phyloP scores from a whole-genome alignment of 2,113 vertebrate genomes.

The Erythrocercus mccallii region DNA sequence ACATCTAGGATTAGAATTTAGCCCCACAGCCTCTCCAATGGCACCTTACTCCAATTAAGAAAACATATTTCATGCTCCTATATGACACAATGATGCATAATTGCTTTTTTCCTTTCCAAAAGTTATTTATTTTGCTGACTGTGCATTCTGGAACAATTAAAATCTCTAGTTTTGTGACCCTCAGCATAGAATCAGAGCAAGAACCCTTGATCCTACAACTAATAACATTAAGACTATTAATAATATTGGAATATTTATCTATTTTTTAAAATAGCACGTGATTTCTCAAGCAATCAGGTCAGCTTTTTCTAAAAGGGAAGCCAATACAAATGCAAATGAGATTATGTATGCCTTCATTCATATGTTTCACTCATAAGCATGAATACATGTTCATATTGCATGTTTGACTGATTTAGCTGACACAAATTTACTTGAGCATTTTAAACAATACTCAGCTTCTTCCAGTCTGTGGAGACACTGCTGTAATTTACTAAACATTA shows the following conservation, averaged over 20 bases:
- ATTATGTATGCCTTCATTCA: not conserved
- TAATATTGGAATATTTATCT: not conserved
- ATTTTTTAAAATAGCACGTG: not conserved
- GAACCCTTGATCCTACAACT: not conserved
- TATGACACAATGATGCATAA: not conserved
- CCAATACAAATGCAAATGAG: not conserved
- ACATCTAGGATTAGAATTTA: conserved; percentile 54
- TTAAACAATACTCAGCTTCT: not conserved
- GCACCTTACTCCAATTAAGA: not conserved
- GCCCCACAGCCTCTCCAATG: not conserved
- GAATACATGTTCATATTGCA: not conserved
- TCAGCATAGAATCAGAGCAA: not conserved
- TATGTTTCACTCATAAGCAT: not conserved
- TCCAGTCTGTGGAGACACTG: not conserved
- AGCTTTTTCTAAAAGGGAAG: not conserved
- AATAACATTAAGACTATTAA: not conserved
- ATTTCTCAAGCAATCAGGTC: not conserved
- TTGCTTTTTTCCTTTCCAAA: not conserved
- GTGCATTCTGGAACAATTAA: not conserved
- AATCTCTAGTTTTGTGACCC: not conserved
- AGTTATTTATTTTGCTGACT: not conserved
- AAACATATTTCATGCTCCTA: not conserved
- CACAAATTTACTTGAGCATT: not conserved
- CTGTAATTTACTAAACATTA: not conserved
- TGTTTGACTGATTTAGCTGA: not conserved